Base-by-base conservation (phyloP, 2,797 vertebrate genomes). In the Gymnocypris eckloni region DNA sequence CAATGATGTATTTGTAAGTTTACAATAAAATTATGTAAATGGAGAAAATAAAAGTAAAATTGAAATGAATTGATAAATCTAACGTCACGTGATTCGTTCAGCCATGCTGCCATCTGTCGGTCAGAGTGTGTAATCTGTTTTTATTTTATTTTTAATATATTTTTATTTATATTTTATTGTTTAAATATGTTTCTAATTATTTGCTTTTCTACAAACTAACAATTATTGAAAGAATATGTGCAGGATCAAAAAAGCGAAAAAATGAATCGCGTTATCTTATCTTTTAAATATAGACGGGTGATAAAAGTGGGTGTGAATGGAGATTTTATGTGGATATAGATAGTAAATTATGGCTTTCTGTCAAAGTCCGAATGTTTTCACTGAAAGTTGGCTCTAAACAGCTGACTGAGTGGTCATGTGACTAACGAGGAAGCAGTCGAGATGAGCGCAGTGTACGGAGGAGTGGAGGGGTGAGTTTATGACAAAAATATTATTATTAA, bases 381-480 rank as follows among this genome's bases (percentile, higher is more conserved):
- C 79, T 41, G 66, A 77, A 77, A 33, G n/a, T 22, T 15, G 48
- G 37, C 13, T 56, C 8, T 43, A 54, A 66, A 6, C 52, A 50
- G n/a, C 28, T 81, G 59, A 84, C 25, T 54, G 4, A 1, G 5
- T 6, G 50, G 81, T 91, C 91, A 91, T 82, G 82, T 90, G 88
- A 89, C 67, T 82, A 88, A 93, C 82, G 90, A 90, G 94, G 93
- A 95, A 93, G 64, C 12, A 9, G 54, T 4, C 12, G 79, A 83
- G 22, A 96, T 96, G 95, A 89, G 92, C 45, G 20, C 86, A 0
- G 93, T 96, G 84, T 95, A 93, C 90, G 95, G 95, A 1, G 95
- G 95, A 82, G 92, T 96, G 13, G 95, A 96, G 15, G 95, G 95
- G 95, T 95, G n/a, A 95, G 94, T 89, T 88, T 73, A 5, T 84